These are phyloP conservation scores for Dermochelys coriacea DNA, from an alignment of 2,797 vertebrate species.

Conservation along the genomic window DNA sequence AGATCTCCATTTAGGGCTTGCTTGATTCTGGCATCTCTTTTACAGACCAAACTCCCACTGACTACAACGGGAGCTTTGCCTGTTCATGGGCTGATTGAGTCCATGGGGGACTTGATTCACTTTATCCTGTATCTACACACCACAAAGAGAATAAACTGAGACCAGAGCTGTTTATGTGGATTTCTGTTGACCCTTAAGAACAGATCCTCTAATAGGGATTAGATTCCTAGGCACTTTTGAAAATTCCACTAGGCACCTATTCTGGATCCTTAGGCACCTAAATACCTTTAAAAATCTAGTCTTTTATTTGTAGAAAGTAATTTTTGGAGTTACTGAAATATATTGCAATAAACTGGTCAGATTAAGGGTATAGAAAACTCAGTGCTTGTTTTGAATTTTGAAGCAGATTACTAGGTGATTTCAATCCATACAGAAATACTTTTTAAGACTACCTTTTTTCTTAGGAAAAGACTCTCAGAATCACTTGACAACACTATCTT, in stretches of 20 bases:
- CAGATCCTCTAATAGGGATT: not conserved
- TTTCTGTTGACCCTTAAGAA: not conserved
- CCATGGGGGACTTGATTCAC: not conserved
- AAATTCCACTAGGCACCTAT: not conserved
- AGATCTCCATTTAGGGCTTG: not conserved
- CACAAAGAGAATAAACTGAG: not conserved
- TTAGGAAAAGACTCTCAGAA: not conserved
- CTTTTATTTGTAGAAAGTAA: not conserved
- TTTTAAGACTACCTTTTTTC: not conserved
- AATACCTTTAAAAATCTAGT: not conserved
- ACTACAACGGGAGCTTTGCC: not conserved
- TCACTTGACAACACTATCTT: not conserved
- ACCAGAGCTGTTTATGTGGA: not conserved
- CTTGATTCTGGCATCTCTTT: not conserved
- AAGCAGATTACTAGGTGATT: not conserved
- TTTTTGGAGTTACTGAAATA: conserved; percentile 35
- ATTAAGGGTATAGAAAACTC: not conserved
- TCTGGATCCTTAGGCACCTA: not conserved
- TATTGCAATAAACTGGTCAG: conserved; percentile 20
- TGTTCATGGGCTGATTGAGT: not conserved
- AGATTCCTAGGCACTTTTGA: not conserved
- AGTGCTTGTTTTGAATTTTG: not conserved
- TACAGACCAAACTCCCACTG: not conserved
- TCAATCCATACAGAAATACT: not conserved
- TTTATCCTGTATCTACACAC: not conserved